Evolutionary conservation across 2,113 vertebrate genomes (phyloP), one percentile per base, ranked within the genome.

Genomic region (Pelmatolapia mariae): DNA sequence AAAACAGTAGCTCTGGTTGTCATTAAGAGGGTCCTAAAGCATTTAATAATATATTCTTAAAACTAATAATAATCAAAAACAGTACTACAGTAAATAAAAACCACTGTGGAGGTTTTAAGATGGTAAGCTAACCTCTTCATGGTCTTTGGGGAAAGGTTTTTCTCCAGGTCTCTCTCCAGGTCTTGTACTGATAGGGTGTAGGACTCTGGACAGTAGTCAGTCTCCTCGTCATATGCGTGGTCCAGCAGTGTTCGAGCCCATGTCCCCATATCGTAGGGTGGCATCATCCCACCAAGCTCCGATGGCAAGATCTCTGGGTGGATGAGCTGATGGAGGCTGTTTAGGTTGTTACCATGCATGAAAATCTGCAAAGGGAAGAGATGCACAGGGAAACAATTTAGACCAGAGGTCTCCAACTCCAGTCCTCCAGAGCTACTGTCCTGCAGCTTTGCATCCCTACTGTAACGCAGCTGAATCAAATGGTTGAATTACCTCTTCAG

Each of bases 231-330:
- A 2, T 99, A 99, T n/a, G 99, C 99, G 0, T 99, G 99, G 93
- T 99, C 98, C n/a, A 99, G 97, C 86, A 99, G 96, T 8, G 98
- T 97, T 87, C 99, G 96, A n/a, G 99, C 99, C 99, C 99, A 99
- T 0, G 99, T 99, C 9, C 99, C 98, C 99, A 99, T 99, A 78
- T 99, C 98, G 6, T 99, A 99, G 11, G 99, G 99, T 4, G 99
- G 99, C 94, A 99, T 94, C 98, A 99, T 99, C 73, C 99, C 99
- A 31, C 99, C 99, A 91, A 99, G 98, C 90, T 99, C 99, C 5
- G 99, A 99, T 36, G 99, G 99, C 54, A 99, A 91, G 92, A 99
- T 99, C 97, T 99, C 99, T 0, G 99, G 99, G 91, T 99, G 97
- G 91, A 99, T 98, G 50, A 99, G 97, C 93, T 98, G 98, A 93